phyloP scores from a whole-genome alignment of 92 coral and sea anemone species.

The Heteractis magnifica region DNA sequence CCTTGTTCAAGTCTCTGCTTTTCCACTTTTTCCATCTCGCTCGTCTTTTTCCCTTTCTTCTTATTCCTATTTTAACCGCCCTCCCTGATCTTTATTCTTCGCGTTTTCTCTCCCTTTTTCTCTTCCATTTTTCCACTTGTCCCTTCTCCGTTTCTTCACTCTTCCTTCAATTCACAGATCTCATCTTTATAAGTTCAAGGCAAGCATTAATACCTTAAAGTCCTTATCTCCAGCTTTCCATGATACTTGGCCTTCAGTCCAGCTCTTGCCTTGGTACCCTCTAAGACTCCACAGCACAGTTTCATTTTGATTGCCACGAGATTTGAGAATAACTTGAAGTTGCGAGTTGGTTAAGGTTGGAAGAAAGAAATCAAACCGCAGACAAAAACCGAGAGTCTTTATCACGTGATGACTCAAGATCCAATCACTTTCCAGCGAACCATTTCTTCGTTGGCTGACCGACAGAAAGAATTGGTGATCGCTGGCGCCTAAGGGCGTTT shows the following conservation, averaged over 20 bases:
- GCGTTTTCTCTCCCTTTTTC: too few species aligned
- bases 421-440: slow-evolving; percentile 57
- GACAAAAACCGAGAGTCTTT: slow-evolving; percentile 53
- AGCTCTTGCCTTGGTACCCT: slow-evolving; percentile 62
- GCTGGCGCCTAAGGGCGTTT: neutral
- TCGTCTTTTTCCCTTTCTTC: too few species aligned
- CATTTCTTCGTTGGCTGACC: neutral
- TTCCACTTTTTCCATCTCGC: too few species aligned
- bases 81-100: too few species aligned
- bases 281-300: slow-evolving; percentile 50
- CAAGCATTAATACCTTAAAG: slow-evolving; percentile 52
- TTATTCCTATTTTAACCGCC: too few species aligned
- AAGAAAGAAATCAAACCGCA: slow-evolving; percentile 56
- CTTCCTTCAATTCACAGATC: neutral
- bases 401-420: slow-evolving; percentile 28
- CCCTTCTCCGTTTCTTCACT: neutral
- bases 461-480: neutral
- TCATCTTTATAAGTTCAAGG: neutral
- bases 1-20: too few species aligned
- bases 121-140: neutral
- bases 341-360: slow-evolving; percentile 51
- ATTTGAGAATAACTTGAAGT: slow-evolving; percentile 33
- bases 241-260: slow-evolving; percentile 61
- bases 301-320: slow-evolving; percentile 24
- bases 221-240: slow-evolving; percentile 28